Base-by-base conservation (phyloP, 92 coral and sea anemone genomes). In the Bergia sp. region DNA sequence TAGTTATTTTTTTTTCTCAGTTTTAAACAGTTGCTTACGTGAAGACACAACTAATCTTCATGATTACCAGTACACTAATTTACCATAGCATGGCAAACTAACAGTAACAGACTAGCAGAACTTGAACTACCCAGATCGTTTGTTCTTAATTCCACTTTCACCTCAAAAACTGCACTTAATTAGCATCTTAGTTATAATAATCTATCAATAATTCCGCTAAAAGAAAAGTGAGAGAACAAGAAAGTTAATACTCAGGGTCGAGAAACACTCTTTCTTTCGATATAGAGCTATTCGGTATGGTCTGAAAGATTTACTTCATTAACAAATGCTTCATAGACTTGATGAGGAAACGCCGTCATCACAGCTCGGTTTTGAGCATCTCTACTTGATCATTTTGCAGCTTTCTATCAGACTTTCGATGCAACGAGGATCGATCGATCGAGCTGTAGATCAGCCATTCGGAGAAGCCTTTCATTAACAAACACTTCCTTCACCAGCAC, bases 401-500 rank as follows among this genome's bases (percentile, higher is more conserved):
- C 29, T 61, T 21, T 61, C 20, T 18, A 3, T 61, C 6, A 61
- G 23, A 18, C 69, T 61, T 21, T 29, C 29, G 29, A 18, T 61
- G 69, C 58, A 53, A 11, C 58, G 58, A 53, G 12, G n/a, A 61
- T 61, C 69, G 29, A 61, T 2, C 69, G 79, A 7, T 4, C 11
- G 37, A 11, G 37, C 50, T 39, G 79, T 41, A 16, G 21, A 42
- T 76, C 8, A 21, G 11, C 36, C 79, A 9, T 20, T 76, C 79
- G 79, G 45, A 15, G 11, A 21, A 39, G 29, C 11, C 79, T 42
- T 10, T 76, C 47, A 76, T 76, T 76, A 76, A 76, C 79, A 20
- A 76, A 41, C 23, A 41, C 23, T 71, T 69, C 44, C 37, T 20
- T 69, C 66, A 42, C 66, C 87, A 84, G 87, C 78, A 84, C 87